Evolutionary conservation across 2,888 invertebrate genomes (phyloP), one percentile per base, ranked within the genome.

Genomic region (Sesia apiformis): DNA sequence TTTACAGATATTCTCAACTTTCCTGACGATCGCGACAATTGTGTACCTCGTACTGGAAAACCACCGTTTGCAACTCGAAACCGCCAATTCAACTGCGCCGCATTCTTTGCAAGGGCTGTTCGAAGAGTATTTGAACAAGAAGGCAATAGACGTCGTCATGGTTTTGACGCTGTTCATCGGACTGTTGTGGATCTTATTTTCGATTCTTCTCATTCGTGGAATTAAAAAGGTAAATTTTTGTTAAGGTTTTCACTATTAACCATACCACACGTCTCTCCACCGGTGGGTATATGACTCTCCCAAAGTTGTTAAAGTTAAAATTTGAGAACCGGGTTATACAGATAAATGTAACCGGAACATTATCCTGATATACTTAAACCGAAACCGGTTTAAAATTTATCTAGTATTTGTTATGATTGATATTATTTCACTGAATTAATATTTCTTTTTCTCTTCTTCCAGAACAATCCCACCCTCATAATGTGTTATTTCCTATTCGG

Each of bases 401-500:
- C 23, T 2, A 23, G 2, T 23, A 23, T 23, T 23, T 23, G 2
- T 51, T 52, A 3, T 23, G 3, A 38, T 4, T n/a, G 4, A 43
- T 4, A 42, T 42, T 7, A 8, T 43, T 4, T 39, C 8, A 49
- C 8, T 23, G 23, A 23, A 23, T 23, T 23, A 23, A n/a, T n/a
- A n/a, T n/a, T n/a, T n/a, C 2, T 23, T 23, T 23, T 23, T 23
- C 23, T 23, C 23, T 23, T 23, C 23, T 23, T 23, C 6, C 52
- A 56, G 56, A 54, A 52, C 40, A 56, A 52, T 6, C n/a, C 52
- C 3, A 23, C 40, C 38, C 50, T 46, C 39, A 39, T 56, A 4
- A 5, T 56, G 52, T 49, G 42, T 6, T 56, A 54, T 38, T 56
- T 56, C 52, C 6, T 52, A 4, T 43, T 49, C 38, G 56, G 56